phyloP scores from a whole-genome alignment of 2,888 invertebrate species.

The Electrophaes corylata region DNA sequence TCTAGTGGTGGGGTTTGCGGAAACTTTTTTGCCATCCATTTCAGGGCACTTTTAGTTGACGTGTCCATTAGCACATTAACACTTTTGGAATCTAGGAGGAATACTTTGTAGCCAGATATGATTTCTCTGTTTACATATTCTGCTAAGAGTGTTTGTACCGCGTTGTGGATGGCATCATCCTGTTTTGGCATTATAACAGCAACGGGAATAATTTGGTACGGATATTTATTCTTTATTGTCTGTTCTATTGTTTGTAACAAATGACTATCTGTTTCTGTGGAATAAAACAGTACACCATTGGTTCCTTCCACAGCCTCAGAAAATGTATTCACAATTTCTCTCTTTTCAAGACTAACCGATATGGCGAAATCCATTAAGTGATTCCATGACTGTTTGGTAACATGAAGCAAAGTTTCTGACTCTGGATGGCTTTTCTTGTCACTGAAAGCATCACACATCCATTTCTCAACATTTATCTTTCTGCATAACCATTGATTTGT shows the following conservation, averaged over 20 bases:
- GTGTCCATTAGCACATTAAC: conserved; percentile 57
- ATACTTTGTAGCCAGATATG: conserved; percentile 69
- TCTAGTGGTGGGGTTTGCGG: conserved; percentile 81
- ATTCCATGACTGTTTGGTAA: conserved; percentile 76
- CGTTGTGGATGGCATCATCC: conserved; percentile 44
- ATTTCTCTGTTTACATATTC: conserved; percentile 54
- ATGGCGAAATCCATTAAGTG: conserved; percentile 76
- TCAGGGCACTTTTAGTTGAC: conserved; percentile 68
- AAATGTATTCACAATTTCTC: conserved; percentile 43
- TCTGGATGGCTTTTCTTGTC: conserved; percentile 64
- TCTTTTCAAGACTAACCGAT: conserved; percentile 67
- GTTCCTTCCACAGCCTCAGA: conserved; percentile 71
- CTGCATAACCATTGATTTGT: conserved; percentile 68
- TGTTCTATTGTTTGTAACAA: conserved; percentile 56
- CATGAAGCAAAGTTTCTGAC: conserved; percentile 65
- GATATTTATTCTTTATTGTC: conserved; percentile 63
- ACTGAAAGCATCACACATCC: conserved; percentile 75
- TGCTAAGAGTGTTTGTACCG: conserved; percentile 54
- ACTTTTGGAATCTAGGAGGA: conserved; percentile 57
- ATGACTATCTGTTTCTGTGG: conserved; percentile 58
- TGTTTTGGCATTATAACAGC: conserved; percentile 64
- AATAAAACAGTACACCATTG: conserved; percentile 71
- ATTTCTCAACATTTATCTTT: conserved; percentile 74
- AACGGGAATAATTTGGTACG: conserved; percentile 72
- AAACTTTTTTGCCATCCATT: conserved; percentile 79